phyloP scores from a whole-genome alignment of 2,113 vertebrate species.

The Eretmochelys imbricata region DNA sequence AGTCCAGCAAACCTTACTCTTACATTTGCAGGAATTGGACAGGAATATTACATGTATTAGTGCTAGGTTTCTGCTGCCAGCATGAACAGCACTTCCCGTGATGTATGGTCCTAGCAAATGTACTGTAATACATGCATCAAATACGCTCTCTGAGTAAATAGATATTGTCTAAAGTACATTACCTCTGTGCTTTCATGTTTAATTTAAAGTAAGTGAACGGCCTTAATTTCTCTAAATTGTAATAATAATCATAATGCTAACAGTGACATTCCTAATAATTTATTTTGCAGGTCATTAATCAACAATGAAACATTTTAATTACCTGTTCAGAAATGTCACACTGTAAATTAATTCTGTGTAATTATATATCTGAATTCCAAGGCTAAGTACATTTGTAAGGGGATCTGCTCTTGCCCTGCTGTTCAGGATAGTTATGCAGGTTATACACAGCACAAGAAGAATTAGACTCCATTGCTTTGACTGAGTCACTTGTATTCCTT shows the following conservation, averaged over 20 bases:
- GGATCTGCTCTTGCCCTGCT: not conserved
- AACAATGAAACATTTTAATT: slow-evolving; percentile 70
- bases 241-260: slow-evolving; percentile 46
- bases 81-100: slow-evolving; percentile 42
- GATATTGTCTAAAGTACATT: slow-evolving; percentile 63
- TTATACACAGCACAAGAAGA: slow-evolving; percentile 26
- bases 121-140: slow-evolving; percentile 62
- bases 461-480: slow-evolving; percentile 19
- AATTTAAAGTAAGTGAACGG: slow-evolving; percentile 68
- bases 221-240: slow-evolving; percentile 74
- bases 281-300: slow-evolving; percentile 64
- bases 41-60: not conserved
- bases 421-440: not conserved
- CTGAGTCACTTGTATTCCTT: not conserved
- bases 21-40: not conserved
- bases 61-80: slow-evolving; percentile 42
- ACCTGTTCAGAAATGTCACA: slow-evolving; percentile 64
- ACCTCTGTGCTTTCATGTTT: slow-evolving; percentile 62
- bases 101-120: slow-evolving; percentile 62
- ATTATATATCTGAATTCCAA: slow-evolving; percentile 41
- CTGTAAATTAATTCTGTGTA: slow-evolving; percentile 63
- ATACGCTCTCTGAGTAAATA: slow-evolving; percentile 53
- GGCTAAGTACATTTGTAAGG: not conserved
- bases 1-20: slow-evolving; percentile 49
- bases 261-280: slow-evolving; percentile 55